Conservation (phyloP, 2,113 vertebrate species). For the Lynx canadensis region DNA sequence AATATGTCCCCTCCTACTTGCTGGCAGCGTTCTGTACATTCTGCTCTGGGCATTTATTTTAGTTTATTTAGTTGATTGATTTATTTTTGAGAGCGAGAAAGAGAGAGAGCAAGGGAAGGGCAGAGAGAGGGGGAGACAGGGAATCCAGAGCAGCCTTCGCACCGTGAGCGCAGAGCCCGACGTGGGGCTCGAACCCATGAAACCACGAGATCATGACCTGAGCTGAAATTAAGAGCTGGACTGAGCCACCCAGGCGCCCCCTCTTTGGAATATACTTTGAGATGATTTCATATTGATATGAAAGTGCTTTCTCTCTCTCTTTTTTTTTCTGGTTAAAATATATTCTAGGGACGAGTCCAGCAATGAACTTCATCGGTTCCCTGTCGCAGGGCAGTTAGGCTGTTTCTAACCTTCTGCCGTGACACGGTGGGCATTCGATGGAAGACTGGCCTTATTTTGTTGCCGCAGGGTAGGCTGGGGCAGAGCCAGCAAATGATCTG, state of each 20-base stretch:
- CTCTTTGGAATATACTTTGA: not conserved
- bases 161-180: no score
- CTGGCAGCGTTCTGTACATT: accelerated
- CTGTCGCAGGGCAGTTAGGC: not conserved
- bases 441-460: not conserved
- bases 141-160: no score
- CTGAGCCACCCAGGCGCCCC: no score
- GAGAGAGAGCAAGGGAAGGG: no score
- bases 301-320: no score
- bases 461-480: accelerated
- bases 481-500: accelerated
- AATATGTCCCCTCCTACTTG: accelerated
- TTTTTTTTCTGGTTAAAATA: not conserved
- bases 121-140: no score
- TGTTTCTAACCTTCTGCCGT: accelerated
- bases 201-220: no score
- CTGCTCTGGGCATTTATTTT: not conserved
- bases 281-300: not conserved
- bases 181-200: no score
- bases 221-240: no score
- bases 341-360: not conserved
- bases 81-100: no score
- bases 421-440: accelerated
- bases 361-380: not conserved
- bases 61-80: no score